phyloP scores from a whole-genome alignment of 2,888 invertebrate species.

The Nasonovia ribisnigri region DNA sequence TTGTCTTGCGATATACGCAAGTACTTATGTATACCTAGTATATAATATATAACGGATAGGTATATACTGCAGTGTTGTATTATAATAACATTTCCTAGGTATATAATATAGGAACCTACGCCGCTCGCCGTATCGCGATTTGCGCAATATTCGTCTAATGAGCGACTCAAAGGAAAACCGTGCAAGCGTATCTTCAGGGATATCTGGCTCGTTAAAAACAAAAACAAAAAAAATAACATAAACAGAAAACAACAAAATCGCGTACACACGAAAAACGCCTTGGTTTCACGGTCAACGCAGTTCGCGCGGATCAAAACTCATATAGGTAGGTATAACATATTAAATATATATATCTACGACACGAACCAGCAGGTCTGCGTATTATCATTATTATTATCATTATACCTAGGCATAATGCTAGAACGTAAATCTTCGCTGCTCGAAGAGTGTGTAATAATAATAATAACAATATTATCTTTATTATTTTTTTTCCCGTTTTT shows the following conservation, averaged over 20 bases:
- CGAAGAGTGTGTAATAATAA: not conserved
- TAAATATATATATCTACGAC: not conserved
- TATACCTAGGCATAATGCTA: not conserved
- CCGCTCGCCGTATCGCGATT: not conserved
- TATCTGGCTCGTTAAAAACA: constrained; percentile 45
- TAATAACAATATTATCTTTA: too few species aligned
- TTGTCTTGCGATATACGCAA: not conserved
- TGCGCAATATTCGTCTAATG: constrained; percentile 40
- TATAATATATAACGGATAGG: too few species aligned
- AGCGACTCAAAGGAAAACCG: not conserved
- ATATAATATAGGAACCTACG: not conserved
- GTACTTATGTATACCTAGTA: not conserved
- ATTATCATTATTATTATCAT: not conserved
- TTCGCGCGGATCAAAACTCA: not conserved
- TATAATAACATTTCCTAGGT: not conserved
- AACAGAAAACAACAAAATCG: not conserved
- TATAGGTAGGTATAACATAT: too few species aligned
- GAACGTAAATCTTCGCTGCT: not conserved
- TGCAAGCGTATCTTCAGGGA: constrained; percentile 56
- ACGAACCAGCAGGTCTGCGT: not conserved
- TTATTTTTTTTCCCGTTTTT: not conserved
- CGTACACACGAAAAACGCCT: constrained; percentile 27
- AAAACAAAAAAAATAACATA: not conserved
- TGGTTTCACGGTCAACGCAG: constrained; percentile 50
- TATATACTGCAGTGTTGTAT: not conserved